These are phyloP conservation scores for Choristoneura fumiferana DNA, from an alignment of 1,140 invertebrate genomes.

Conservation along the genomic window DNA sequence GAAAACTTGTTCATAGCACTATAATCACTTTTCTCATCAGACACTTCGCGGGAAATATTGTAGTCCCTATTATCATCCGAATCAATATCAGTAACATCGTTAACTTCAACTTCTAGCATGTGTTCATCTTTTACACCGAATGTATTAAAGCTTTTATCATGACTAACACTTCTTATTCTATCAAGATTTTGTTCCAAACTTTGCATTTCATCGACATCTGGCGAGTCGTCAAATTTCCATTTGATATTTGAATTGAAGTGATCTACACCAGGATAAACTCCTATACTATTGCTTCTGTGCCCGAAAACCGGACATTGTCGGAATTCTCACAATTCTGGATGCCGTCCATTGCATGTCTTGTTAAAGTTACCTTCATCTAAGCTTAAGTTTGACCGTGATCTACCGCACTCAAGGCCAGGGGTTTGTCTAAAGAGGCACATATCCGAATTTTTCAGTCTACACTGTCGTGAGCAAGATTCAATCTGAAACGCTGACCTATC, in stretches of 20 bases:
- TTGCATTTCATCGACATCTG: slow-evolving; percentile 56
- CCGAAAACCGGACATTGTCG: slow-evolving; percentile 73
- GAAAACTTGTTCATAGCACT: slow-evolving; percentile 65
- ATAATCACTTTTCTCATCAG: slow-evolving; percentile 69
- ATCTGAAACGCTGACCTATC: slow-evolving; percentile 74
- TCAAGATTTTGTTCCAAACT: slow-evolving; percentile 73
- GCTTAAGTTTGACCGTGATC: slow-evolving; percentile 73
- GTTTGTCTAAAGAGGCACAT: slow-evolving; percentile 70
- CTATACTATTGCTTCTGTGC: slow-evolving; percentile 75
- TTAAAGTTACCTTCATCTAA: slow-evolving; percentile 74
- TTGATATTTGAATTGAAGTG: slow-evolving; percentile 74
- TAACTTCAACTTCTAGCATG: slow-evolving; percentile 69
- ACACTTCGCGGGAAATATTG: slow-evolving; percentile 49
- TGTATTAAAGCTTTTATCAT: slow-evolving; percentile 55
- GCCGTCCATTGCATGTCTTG: slow-evolving; percentile 71
- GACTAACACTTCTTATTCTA: slow-evolving; percentile 68
- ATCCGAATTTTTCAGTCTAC: slow-evolving; percentile 71
- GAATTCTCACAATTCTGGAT: slow-evolving; percentile 77
- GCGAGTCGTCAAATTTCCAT: slow-evolving; percentile 71
- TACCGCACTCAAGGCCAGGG: slow-evolving; percentile 58
- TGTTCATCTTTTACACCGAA: slow-evolving; percentile 61
- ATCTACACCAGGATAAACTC: slow-evolving; percentile 66
- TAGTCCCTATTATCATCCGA: slow-evolving; percentile 64
- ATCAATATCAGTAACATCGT: slow-evolving; percentile 57
- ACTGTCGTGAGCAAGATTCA: slow-evolving; percentile 69